Conservation (phyloP, 2,113 vertebrate genomes). For the Illadopsis cleaveri region DNA sequence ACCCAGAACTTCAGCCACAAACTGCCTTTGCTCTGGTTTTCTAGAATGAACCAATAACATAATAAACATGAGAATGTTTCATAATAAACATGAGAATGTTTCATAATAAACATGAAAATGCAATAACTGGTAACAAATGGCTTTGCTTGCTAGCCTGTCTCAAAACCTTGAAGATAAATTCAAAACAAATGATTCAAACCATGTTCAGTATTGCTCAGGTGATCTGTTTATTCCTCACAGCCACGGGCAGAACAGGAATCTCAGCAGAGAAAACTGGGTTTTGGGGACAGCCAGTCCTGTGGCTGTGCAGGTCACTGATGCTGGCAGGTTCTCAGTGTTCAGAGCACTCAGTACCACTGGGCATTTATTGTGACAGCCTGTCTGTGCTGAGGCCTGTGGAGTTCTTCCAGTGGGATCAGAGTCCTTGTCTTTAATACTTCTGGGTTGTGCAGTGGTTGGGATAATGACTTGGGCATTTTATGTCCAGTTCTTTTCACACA, state of each 20-base stretch:
- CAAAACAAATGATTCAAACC: accelerated
- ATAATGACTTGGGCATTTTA: neutral
- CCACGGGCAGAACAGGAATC: neutral
- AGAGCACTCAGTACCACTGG: neutral
- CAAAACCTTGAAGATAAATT: neutral
- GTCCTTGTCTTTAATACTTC: neutral
- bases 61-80: neutral
- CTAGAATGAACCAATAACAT: neutral
- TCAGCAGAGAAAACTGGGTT: neutral
- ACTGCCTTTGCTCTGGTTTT: neutral
- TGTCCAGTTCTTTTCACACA: neutral
- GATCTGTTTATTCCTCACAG: neutral
- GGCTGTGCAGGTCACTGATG: neutral
- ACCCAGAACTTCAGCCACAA: neutral
- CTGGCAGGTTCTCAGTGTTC: neutral
- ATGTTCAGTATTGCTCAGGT: neutral
- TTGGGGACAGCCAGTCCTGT: neutral
- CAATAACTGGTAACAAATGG: neutral
- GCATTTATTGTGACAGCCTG: neutral
- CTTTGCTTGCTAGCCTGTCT: neutral
- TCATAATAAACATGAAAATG: neutral
- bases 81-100: neutral
- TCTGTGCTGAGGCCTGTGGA: neutral
- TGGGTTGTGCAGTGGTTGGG: neutral
- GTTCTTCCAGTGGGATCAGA: neutral